Evolutionary conservation across 1,140 invertebrate species (phyloP), one percentile per base, ranked within the genome.

Genomic region (Pseudomyrmex flavicornis): DNA sequence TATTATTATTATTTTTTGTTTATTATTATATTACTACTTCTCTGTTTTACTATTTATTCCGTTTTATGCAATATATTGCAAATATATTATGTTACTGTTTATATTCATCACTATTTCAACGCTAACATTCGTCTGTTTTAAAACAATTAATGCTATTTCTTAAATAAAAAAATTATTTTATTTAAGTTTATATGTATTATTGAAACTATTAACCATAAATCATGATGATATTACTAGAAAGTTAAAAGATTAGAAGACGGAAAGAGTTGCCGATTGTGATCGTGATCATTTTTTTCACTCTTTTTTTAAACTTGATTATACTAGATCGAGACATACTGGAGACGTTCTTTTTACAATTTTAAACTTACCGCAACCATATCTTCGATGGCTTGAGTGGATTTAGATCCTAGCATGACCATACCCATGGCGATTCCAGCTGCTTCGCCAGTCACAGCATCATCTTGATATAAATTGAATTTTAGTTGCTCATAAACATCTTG

Each of bases 391-490:
- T 97, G 96, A 0, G 97, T 96, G 89, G 97, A 96, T 92, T 98
- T 98, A 0, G 98, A 99, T 2, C 99, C 99, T 82, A 99, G 94
- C 99, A 99, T 99, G 0, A 99, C 98, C 96, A 99, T 97, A 63
- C 99, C 99, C 98, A 99, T 99, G 4, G 98, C 98, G 63, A 99
- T 97, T 79, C 98, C 99, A 83, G 99, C 99, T 26, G 99, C 99
- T 95, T 99, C 99, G 44, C 98, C 99, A 56, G 98, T 99, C 0
- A 99, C 98, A 5, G 99, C 99, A 95, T 99, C 99, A 95, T 99
- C 99, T 95, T 99, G 98, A 92, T 99, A 99, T 48, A 99, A 95
- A 94, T 99, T 99, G 91, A 98, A 98, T 92, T 99, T 99, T 0
- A 99, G 95, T 92, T 99, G 98, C 92, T 99, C 98, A 92, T 99